These are phyloP conservation scores for Montipora efflorescens DNA, from an alignment of 64 coral and sea anemone species.

Conservation along the genomic window DNA sequence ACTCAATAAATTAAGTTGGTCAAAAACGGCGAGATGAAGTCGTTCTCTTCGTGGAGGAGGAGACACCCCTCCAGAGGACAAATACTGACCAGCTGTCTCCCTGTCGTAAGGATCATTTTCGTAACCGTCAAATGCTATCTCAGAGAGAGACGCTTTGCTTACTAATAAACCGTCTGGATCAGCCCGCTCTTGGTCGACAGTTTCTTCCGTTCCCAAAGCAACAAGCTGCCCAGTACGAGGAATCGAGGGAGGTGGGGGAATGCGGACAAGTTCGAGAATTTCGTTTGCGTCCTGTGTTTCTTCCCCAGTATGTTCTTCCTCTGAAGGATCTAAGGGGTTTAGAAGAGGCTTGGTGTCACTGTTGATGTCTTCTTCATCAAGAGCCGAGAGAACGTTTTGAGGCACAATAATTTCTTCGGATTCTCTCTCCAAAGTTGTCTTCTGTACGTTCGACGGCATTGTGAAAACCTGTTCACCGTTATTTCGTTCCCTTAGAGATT, in stretches of 20 bases:
- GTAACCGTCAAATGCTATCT: neutral
- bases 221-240: slow-evolving; percentile 44
- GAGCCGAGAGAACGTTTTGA: neutral
- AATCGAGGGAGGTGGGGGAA: slow-evolving; percentile 9
- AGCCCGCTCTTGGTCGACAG: neutral
- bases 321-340: neutral
- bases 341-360: neutral
- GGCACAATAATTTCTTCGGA: neutral
- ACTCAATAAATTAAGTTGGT: slow-evolving; percentile 46
- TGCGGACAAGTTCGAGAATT: slow-evolving; percentile 29
- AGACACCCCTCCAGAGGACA: neutral
- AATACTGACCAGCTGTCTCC: neutral
- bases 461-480: neutral
- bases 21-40: slow-evolving; percentile 39
- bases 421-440: neutral
- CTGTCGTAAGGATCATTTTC: neutral
- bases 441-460: neutral
- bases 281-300: neutral
- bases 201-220: neutral
- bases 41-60: neutral
- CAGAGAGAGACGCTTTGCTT: neutral
- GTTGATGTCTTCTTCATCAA: neutral
- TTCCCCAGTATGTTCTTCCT: neutral
- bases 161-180: neutral
- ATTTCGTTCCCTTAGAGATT: neutral